Conservation (phyloP, 2,113 vertebrate genomes). For the Calonectris borealis region DNA sequence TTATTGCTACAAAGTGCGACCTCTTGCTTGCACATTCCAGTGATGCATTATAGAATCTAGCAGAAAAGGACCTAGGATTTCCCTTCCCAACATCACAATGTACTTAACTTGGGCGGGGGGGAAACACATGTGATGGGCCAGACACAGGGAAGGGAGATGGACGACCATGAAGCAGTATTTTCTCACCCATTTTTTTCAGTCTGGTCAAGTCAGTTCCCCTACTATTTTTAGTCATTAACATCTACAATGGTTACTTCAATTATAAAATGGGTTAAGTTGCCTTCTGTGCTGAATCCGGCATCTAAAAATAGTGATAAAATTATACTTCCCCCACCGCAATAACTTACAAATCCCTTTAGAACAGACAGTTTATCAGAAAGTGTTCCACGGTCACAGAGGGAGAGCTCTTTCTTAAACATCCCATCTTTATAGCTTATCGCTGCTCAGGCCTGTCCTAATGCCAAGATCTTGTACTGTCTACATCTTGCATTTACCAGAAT, state of each 20-base stretch:
- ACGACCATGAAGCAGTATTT: background rate
- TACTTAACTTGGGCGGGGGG: background rate
- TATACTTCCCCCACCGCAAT: background rate
- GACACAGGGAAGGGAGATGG: fast-evolving
- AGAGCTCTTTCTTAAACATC: background rate
- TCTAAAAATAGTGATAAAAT: constrained; percentile 37
- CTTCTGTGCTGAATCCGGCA: background rate
- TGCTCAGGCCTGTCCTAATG: background rate
- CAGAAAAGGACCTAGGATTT: background rate
- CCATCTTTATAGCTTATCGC: background rate
- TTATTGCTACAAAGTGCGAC: background rate
- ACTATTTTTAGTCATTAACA: background rate
- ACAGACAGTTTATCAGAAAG: background rate
- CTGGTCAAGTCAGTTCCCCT: background rate
- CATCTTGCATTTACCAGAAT: background rate
- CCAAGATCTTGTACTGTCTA: background rate
- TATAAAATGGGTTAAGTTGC: constrained; percentile 36
- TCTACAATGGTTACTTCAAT: background rate
- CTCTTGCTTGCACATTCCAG: background rate
- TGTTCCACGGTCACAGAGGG: background rate
- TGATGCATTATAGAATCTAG: background rate
- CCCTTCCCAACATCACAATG: background rate
- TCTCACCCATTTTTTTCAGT: background rate
- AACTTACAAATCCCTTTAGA: constrained; percentile 19
- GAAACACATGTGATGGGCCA: background rate